phyloP scores from a whole-genome alignment of 2,888 invertebrate species.

The Venusia cambrica region DNA sequence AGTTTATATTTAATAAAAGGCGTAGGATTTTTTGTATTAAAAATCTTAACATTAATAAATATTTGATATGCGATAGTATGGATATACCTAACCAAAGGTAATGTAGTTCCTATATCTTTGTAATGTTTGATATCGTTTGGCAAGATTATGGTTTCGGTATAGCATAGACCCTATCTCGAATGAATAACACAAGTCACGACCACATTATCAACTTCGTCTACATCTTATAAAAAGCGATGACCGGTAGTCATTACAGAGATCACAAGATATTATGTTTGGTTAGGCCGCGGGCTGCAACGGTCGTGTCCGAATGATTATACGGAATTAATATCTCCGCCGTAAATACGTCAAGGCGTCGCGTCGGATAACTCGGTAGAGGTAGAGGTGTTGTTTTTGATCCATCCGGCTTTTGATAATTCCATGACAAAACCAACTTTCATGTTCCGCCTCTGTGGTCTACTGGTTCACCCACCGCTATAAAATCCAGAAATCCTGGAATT shows the following conservation, averaged over 20 bases:
- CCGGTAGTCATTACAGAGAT: slow-evolving; percentile 64
- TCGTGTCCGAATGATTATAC: slow-evolving; percentile 53
- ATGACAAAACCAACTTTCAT: neutral
- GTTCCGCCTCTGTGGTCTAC: too few species aligned
- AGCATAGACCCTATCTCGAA: too few species aligned
- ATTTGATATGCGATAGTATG: too few species aligned
- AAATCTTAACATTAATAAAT: too few species aligned
- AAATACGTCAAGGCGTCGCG: slow-evolving; percentile 40
- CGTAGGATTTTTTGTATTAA: too few species aligned
- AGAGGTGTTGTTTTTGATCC: neutral
- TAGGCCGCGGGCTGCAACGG: slow-evolving; percentile 45
- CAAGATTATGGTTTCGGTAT: too few species aligned
- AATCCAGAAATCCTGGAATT: too few species aligned
- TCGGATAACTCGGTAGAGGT: slow-evolving; percentile 25
- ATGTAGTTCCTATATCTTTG: too few species aligned
- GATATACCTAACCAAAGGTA: too few species aligned
- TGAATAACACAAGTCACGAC: slow-evolving; percentile 9
- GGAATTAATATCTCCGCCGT: slow-evolving; percentile 44
- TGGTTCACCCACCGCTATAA: too few species aligned
- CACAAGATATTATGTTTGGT: slow-evolving; percentile 50
- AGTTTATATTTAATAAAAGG: too few species aligned
- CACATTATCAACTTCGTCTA: slow-evolving; percentile 13
- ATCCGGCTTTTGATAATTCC: slow-evolving; percentile 5
- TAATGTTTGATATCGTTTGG: too few species aligned
- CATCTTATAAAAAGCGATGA: slow-evolving; percentile 36